phyloP scores from a whole-genome alignment of 2,888 invertebrate genomes.

The Epistrophe grossulariae region DNA sequence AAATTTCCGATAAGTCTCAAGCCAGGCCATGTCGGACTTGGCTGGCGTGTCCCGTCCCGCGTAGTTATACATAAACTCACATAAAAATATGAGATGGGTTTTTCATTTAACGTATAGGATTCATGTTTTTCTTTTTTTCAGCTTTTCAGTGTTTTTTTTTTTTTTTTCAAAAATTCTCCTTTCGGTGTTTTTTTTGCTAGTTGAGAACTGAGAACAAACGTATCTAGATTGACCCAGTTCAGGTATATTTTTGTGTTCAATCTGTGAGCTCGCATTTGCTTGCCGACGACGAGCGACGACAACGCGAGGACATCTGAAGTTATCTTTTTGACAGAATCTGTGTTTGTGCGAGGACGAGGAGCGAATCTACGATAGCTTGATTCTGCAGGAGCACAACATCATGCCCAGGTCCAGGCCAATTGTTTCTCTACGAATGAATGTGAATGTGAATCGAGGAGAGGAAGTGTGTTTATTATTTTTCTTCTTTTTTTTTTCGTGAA shows the following conservation, averaged over 20 bases:
- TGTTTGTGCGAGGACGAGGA: constrained; percentile 43
- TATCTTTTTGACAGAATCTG: constrained; percentile 65
- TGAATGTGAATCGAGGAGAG: constrained; percentile 1
- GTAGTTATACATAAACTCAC: constrained; percentile 25
- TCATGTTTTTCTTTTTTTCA: constrained; percentile 30
- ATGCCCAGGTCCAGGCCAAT: constrained; percentile 55
- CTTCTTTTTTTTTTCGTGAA: constrained; percentile 50
- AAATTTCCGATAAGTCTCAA: constrained; percentile 66
- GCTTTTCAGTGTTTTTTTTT: constrained; percentile 31
- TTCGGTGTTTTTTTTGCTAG: constrained; percentile 24
- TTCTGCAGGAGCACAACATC: constrained; percentile 20
- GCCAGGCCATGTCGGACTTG: neutral
- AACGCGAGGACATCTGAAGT: constrained; percentile 60
- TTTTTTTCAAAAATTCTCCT: constrained; percentile 23
- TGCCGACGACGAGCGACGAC: constrained; percentile 32
- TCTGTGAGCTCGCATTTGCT: constrained; percentile 58
- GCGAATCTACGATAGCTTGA: constrained; percentile 25
- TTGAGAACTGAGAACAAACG: constrained; percentile 60
- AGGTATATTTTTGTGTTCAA: constrained; percentile 72
- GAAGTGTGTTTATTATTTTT: constrained; percentile 17
- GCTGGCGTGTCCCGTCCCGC: constrained; percentile 2
- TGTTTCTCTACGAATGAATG: constrained; percentile 50
- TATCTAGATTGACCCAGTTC: constrained; percentile 74
- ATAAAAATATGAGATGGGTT: constrained; percentile 53
- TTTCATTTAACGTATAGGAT: constrained; percentile 19